Base-by-base conservation (phyloP, 2,888 invertebrate species). In the Hemaris fuciformis region DNA sequence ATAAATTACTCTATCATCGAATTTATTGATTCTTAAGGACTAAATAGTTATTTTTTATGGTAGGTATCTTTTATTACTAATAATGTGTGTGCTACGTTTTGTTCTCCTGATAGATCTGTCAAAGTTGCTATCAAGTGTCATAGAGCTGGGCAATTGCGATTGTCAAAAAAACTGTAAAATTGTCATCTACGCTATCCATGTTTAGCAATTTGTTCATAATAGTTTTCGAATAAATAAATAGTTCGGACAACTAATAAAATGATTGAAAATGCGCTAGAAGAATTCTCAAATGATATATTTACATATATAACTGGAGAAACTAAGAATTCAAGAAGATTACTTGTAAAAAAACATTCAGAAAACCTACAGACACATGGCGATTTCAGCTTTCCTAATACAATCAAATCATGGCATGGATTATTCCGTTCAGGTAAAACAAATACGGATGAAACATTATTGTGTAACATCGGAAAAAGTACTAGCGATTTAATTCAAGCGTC, bases 341-440 rank as follows among this genome's bases (percentile, higher is more conserved):
- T 91, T 63, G 73, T 96, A 41, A 94, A 94, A 82, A 92, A 93
- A 73, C 95, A 95, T 73, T 89, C 83, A 0, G 93, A 94, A 67
- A 93, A 94, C 68, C 81, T 95, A 5, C 77, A 86, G 61, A 77
- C 79, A 41, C 81, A 90, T 46, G 96, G 96, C 7, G 96, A 96
- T 66, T 83, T 95, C 3, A 95, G 94, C 85, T 95, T 96, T 81
- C 93, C 94, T 8, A 82, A 89, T 62, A 89, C 88, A 57, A 72
- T 92, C 22, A 87, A 92, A 71, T 93, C 93, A 59, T 96, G 96
- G 96, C 85, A 89, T 61, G 87, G 84, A 66, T 79, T 74, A 66
- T 46, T 80, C 6, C 58, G 71, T 66, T 60, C 56, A 61, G 69
- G 38, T 59, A 57, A 68, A 38, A 65, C 69, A 59, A 67, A 69